phyloP scores from a whole-genome alignment of 2,888 invertebrate species.

The Orchestes rusci region DNA sequence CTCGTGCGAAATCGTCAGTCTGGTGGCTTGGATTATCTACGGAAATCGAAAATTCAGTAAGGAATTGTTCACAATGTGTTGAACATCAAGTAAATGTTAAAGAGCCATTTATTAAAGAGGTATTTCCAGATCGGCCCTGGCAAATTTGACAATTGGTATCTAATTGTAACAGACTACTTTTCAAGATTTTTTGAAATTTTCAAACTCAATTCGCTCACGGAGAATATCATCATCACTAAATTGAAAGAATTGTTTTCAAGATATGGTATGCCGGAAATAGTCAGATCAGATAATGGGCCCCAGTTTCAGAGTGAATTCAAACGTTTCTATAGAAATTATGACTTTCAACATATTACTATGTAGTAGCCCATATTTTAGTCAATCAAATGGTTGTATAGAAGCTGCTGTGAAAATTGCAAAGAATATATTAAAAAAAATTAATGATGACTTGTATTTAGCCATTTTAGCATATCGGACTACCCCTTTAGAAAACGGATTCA shows the following conservation, averaged over 20 bases:
- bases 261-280: constrained; percentile 1
- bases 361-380: neutral
- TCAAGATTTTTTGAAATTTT: constrained; percentile 1
- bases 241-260: constrained; percentile 3
- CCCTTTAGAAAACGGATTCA: constrained; percentile 1
- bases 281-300: constrained; percentile 3
- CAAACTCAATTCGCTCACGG: neutral
- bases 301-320: constrained; percentile 3
- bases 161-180: constrained; percentile 2
- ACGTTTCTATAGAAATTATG: neutral
- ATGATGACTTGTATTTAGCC: neutral
- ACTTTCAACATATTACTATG: constrained; percentile 3
- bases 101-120: neutral
- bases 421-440: constrained; percentile 4
- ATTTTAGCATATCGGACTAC: neutral
- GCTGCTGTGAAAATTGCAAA: constrained; percentile 4
- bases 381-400: constrained; percentile 3
- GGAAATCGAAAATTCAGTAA: constrained; percentile 25
- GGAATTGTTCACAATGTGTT: neutral
- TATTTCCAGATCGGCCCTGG: neutral
- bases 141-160: neutral
- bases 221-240: neutral
- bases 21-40: constrained; percentile 25
- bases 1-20: constrained; percentile 19
- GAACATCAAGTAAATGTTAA: neutral